phyloP scores from a whole-genome alignment of 2,888 invertebrate species.

The Ganaspis brasiliensis region DNA sequence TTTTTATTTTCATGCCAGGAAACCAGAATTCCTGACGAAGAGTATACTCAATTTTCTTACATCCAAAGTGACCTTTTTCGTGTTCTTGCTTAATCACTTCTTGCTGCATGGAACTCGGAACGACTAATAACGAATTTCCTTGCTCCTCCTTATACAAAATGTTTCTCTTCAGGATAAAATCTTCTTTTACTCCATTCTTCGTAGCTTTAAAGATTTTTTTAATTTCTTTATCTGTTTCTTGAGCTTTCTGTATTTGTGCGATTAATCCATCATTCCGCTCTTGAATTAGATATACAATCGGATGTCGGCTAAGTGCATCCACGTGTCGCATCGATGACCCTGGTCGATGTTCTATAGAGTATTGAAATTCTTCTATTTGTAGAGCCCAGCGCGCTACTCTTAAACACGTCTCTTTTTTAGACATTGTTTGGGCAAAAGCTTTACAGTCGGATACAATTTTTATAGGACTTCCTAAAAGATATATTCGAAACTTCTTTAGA shows the following conservation, averaged over 20 bases:
- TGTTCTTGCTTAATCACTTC: constrained; percentile 46
- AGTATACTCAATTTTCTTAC: constrained; percentile 42
- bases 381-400: constrained; percentile 58
- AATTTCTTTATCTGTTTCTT: constrained; percentile 47
- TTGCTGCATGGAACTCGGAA: constrained; percentile 47
- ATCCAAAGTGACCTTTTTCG: constrained; percentile 48
- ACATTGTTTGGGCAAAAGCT: too few species aligned
- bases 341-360: constrained; percentile 59
- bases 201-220: too few species aligned
- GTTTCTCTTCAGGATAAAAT: constrained; percentile 37
- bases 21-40: constrained; percentile 49
- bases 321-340: constrained; percentile 58
- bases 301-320: constrained; percentile 59
- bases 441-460: constrained; percentile 64
- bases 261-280: neutral
- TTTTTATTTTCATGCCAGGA: constrained; percentile 34
- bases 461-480: constrained; percentile 64
- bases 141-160: constrained; percentile 28
- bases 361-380: constrained; percentile 57
- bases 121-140: constrained; percentile 34
- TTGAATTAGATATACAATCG: constrained; percentile 8
- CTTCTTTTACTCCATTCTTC: neutral
- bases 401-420: constrained; percentile 49
- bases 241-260: constrained; percentile 44
- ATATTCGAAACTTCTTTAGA: constrained; percentile 60